Evolutionary conservation across 1,140 invertebrate genomes (phyloP).

Genomic region (Condylostylus longicornis): DNA sequence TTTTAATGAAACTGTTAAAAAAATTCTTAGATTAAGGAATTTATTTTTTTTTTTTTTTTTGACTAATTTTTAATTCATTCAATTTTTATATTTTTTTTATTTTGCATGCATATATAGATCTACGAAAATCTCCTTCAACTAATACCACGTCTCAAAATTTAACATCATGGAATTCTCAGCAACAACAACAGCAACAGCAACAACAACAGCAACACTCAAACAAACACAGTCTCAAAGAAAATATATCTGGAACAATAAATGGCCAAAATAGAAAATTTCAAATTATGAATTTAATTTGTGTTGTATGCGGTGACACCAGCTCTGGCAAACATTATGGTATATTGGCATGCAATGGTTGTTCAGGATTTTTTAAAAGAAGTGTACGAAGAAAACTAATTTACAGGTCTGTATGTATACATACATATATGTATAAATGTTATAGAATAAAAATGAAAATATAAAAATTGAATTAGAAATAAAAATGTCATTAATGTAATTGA

Average conservation of each 20-base stretch:
- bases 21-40: too few species aligned
- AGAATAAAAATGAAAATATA: too few species aligned
- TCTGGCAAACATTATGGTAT: conserved; percentile 98
- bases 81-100: too few species aligned
- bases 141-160: too few species aligned
- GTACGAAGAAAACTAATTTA: conserved; percentile 95
- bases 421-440: too few species aligned
- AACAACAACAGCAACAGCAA: neutral
- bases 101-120: too few species aligned
- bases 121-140: too few species aligned
- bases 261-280: conserved; percentile 19
- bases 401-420: conserved; percentile 66
- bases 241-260: neutral
- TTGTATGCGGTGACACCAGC: conserved; percentile 92
- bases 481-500: too few species aligned
- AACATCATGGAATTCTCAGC: neutral
- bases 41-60: too few species aligned
- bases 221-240: neutral
- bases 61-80: too few species aligned
- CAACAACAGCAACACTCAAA: neutral
- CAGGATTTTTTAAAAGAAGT: conserved; percentile 95
- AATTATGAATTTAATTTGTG: conserved; percentile 62
- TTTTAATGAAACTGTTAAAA: too few species aligned
- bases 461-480: too few species aligned
- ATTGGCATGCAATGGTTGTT: conserved; percentile 97